Base-by-base conservation (phyloP, 1,140 invertebrate species). In the Monomorium pharaonis region DNA sequence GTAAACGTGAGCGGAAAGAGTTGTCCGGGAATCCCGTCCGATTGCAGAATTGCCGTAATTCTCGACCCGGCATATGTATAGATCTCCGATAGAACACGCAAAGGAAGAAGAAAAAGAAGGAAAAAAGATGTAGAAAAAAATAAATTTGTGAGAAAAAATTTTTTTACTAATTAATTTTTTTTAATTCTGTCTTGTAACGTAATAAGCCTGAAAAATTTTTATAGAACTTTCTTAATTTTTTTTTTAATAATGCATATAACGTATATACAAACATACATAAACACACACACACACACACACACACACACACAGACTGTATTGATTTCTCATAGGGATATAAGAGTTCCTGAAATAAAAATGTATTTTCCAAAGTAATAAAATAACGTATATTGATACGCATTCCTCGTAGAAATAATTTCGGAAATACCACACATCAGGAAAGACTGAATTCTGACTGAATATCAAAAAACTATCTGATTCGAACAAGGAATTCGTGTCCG, bases 1-100 rank as follows among this genome's bases (percentile, higher is more conserved):
- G 18, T 83, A 54, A 83, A 37, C 67, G 49, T 74, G 67, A 83
- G 27, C 67, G 67, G 44, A 56, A 44, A 65, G 30, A 84, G 24
- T 69, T 54, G 51, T 51, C 54, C 37, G 3, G 1, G n/a, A 30
- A 58, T 83, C 24, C 24, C 18, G 10, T 21, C 10, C 24, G 78
- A 58, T 44, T 72, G 37, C 37, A 37, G 12, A 42, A 72, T 47
- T 44, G 42, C 42, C 47, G n/a, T 33, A 56, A 81, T 56, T n/a
- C 12, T 42, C 47, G 16, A 6, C 18, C 33, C 18, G 9, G 21
- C 6, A 27, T 16, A 21, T n/a, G n/a, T n/a, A n/a, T 3, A 12
- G 24, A 47, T 63, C 2, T 51, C 7, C 18, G 6, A 56, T 14
- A 56, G 6, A 4, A 33, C 14, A 24, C 30, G 16, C 14, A 77